Evolutionary conservation across 1,140 invertebrate genomes (phyloP).

Genomic region (Bombus impatiens): DNA sequence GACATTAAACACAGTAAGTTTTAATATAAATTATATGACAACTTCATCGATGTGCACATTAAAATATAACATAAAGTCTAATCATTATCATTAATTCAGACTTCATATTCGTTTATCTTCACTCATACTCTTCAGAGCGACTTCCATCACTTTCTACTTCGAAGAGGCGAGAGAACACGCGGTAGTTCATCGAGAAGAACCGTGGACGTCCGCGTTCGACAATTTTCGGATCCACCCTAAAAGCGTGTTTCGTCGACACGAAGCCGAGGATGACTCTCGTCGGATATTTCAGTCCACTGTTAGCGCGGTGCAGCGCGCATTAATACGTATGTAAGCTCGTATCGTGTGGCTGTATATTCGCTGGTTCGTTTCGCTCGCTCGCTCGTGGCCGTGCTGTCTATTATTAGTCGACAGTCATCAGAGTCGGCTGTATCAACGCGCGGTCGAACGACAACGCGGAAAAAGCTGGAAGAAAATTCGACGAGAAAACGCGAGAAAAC

Average conservation of each 20-base stretch:
- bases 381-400: constrained; percentile 67
- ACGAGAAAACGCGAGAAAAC: constrained; percentile 13
- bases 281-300: constrained; percentile 73
- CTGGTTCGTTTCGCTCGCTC: constrained; percentile 47
- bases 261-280: constrained; percentile 42
- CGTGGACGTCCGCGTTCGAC: background rate
- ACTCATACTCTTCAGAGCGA: background rate
- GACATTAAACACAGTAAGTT: background rate
- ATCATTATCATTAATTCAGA: background rate
- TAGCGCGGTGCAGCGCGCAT: constrained; percentile 52
- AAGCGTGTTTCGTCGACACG: constrained; percentile 36
- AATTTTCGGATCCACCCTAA: constrained; percentile 44
- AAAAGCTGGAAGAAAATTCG: constrained; percentile 56
- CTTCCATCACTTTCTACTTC: background rate
- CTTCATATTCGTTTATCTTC: background rate
- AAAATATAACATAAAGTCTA: background rate
- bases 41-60: background rate
- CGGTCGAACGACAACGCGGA: constrained; percentile 49
- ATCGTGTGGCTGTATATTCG: constrained; percentile 56
- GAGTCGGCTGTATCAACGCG: constrained; percentile 64
- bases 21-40: background rate
- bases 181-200: background rate
- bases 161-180: background rate
- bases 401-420: constrained; percentile 80
- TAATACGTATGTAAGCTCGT: constrained; percentile 63